Conservation (phyloP, 2,888 invertebrate species). For the Amphipyra tragopoginis region DNA sequence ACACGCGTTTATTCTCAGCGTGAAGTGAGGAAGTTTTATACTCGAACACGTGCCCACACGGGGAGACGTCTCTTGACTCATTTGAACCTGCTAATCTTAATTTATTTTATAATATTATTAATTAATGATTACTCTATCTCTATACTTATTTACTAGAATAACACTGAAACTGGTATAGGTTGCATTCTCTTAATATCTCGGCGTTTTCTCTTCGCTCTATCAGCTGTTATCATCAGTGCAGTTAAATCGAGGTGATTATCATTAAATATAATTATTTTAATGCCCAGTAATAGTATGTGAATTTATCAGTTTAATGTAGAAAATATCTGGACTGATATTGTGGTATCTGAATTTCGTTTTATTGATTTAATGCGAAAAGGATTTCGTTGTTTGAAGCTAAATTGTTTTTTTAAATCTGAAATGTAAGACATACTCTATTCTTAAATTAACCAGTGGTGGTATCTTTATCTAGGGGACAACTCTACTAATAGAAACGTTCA, state of each 20-base stretch:
- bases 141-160: slow-evolving; percentile 4
- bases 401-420: too few relatives aligned
- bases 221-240: slow-evolving; percentile 24
- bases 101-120: slow-evolving; percentile 16
- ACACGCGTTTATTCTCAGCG: too few relatives aligned
- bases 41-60: too few relatives aligned
- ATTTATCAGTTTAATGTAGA: slow-evolving; percentile 23
- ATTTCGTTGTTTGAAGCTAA: too few relatives aligned
- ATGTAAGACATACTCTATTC: too few relatives aligned
- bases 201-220: slow-evolving; percentile 19
- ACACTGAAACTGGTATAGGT: slow-evolving; percentile 23
- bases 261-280: slow-evolving; percentile 28
- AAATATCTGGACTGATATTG: slow-evolving; percentile 17
- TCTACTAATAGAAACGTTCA: too few relatives aligned
- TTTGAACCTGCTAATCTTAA: slow-evolving; percentile 11
- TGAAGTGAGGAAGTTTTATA: too few relatives aligned
- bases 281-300: slow-evolving; percentile 7
- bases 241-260: slow-evolving; percentile 26
- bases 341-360: slow-evolving; percentile 8
- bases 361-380: not conserved
- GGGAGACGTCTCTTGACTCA: too few relatives aligned
- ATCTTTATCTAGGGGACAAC: too few relatives aligned
- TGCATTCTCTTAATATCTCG: not conserved
- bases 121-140: slow-evolving; percentile 18
- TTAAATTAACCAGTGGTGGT: too few relatives aligned